These are phyloP conservation scores for Struthio camelus DNA, from an alignment of 2,113 vertebrate genomes.

Conservation along the genomic window DNA sequence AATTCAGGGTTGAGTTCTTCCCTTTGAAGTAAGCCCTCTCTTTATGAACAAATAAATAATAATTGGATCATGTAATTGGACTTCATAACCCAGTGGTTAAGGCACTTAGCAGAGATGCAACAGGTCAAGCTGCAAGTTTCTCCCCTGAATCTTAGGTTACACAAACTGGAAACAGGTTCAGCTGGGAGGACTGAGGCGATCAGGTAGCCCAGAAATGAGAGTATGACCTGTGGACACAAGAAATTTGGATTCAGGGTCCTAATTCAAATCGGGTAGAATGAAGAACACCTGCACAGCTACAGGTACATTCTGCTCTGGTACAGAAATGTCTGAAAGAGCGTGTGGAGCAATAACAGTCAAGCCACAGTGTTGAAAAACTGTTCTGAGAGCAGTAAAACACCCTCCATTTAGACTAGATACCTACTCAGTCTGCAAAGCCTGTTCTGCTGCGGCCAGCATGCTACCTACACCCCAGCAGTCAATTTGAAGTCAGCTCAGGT, in stretches of 20 bases:
- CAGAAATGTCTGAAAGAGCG: neutral
- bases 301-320: rapidly evolving
- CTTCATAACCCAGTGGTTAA: neutral
- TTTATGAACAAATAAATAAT: neutral
- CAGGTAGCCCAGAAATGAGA: neutral
- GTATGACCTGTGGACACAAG: neutral
- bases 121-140: neutral
- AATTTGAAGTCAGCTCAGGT: neutral
- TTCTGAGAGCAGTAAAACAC: neutral
- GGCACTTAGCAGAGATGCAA: neutral
- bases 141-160: neutral
- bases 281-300: neutral
- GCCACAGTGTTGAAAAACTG: neutral
- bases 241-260: neutral
- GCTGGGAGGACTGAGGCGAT: neutral
- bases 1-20: neutral
- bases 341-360: neutral
- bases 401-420: neutral
- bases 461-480: neutral
- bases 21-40: neutral
- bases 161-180: neutral
- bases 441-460: neutral
- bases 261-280: neutral
- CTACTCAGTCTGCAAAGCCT: neutral
- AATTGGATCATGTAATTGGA: neutral